Conservation (phyloP, 2,888 invertebrate genomes). For the Kuschelorhynchus macadamiae region DNA sequence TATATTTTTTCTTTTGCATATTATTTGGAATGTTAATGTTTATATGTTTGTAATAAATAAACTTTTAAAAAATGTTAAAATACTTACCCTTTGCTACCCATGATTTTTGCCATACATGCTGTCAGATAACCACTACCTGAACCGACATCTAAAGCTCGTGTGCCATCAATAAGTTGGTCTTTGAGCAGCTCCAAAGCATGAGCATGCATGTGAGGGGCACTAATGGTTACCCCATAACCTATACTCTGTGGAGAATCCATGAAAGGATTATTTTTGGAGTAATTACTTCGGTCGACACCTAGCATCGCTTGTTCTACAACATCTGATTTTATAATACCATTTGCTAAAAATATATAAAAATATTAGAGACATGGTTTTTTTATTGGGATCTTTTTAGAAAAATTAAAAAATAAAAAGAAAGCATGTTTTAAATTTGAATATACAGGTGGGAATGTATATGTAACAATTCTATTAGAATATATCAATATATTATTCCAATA, state of each 20-base stretch:
- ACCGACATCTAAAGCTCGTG: conserved; percentile 90
- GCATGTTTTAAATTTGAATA: too few relatives aligned
- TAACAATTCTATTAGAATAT: too few relatives aligned
- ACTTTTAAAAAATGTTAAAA: too few relatives aligned
- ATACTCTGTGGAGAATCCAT: conserved; percentile 94
- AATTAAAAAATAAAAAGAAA: too few relatives aligned
- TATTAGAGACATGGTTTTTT: conserved; percentile 2
- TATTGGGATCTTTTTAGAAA: background rate
- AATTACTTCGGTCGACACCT: conserved; percentile 87
- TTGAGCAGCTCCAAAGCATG: conserved; percentile 89
- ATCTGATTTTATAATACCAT: conserved; percentile 84
- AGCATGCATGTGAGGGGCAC: conserved; percentile 98
- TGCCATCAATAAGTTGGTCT: conserved; percentile 82
- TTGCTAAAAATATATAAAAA: conserved; percentile 72
- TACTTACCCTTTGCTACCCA: conserved; percentile 75
- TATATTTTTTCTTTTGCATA: too few relatives aligned
- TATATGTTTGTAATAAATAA: too few relatives aligned
- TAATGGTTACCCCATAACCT: conserved; percentile 95
- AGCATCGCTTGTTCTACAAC: conserved; percentile 86
- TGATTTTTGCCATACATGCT: conserved; percentile 90
- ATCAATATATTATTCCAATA: too few relatives aligned
- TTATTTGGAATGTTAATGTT: too few relatives aligned
- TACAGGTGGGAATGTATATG: too few relatives aligned
- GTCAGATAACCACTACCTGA: conserved; percentile 95
- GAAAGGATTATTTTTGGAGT: conserved; percentile 84